Evolutionary conservation across 2,888 invertebrate genomes (phyloP).

Genomic region (Dexiosoma caninum): DNA sequence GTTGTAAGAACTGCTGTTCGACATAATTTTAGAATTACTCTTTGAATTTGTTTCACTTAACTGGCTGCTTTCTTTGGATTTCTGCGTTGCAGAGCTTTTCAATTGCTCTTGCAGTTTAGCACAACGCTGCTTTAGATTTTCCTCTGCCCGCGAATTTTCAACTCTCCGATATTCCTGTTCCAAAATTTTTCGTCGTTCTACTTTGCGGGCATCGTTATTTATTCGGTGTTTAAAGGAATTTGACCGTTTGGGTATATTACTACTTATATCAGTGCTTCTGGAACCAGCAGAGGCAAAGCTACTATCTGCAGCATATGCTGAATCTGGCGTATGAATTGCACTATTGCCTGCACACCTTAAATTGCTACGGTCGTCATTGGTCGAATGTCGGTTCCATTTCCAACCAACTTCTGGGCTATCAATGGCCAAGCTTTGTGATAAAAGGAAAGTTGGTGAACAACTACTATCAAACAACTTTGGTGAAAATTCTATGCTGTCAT

Average conservation of each 20-base stretch:
- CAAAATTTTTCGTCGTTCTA: constrained; percentile 67
- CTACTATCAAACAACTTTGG: constrained; percentile 68
- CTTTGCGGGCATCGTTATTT: constrained; percentile 63
- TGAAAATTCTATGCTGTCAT: constrained; percentile 72
- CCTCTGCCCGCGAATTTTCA: constrained; percentile 69
- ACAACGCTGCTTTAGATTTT: constrained; percentile 71
- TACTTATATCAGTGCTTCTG: constrained; percentile 44
- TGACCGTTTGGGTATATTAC: constrained; percentile 21
- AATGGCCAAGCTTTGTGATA: constrained; percentile 72
- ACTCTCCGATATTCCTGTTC: constrained; percentile 69
- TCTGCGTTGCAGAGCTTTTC: constrained; percentile 63
- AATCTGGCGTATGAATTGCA: constrained; percentile 60
- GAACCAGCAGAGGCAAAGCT: constrained; percentile 70
- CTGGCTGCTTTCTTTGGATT: neutral
- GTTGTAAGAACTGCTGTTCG: neutral
- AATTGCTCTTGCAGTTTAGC: constrained; percentile 70
- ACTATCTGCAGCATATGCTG: constrained; percentile 66
- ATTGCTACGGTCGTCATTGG: neutral
- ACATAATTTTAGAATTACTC: neutral
- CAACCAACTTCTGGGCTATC: constrained; percentile 75
- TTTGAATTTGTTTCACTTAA: neutral
- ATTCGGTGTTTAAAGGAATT: constrained; percentile 43
- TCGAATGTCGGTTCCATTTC: constrained; percentile 69
- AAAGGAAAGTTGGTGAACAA: constrained; percentile 70
- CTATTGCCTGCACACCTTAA: constrained; percentile 18